Conservation (phyloP, 2,797 vertebrate species). For the Prionace glauca region DNA sequence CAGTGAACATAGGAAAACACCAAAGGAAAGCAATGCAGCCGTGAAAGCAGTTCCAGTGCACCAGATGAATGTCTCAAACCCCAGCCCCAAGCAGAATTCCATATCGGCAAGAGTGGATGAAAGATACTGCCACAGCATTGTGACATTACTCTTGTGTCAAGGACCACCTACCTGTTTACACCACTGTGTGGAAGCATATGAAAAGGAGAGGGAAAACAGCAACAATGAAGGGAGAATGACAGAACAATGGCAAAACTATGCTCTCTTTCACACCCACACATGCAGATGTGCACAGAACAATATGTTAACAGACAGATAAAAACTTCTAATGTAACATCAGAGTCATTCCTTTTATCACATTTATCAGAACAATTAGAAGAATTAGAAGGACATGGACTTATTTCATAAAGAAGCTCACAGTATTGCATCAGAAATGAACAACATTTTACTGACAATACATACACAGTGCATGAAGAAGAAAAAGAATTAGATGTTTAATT, state of each 20-base stretch:
- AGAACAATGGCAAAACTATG: constrained; percentile 44
- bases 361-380: not conserved
- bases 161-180: constrained; percentile 71
- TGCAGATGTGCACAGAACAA: not conserved
- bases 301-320: not conserved
- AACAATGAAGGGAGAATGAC: constrained; percentile 53
- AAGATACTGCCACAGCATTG: constrained; percentile 14
- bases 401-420: not conserved
- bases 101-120: not conserved
- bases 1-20: constrained; percentile 14
- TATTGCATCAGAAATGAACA: not conserved
- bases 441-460: not conserved
- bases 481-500: too few relatives aligned
- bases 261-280: not conserved
- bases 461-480: not conserved
- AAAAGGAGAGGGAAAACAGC: constrained; percentile 50
- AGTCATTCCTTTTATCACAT: not conserved
- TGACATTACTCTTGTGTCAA: constrained; percentile 9
- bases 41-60: constrained; percentile 5
- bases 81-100: constrained; percentile 24
- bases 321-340: not conserved
- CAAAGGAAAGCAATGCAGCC: constrained; percentile 2
- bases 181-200: constrained; percentile 62
- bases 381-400: not conserved
- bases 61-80: not conserved